phyloP scores from a whole-genome alignment of 2,888 invertebrate species.

The Gastracanthus pulcherrimus region DNA sequence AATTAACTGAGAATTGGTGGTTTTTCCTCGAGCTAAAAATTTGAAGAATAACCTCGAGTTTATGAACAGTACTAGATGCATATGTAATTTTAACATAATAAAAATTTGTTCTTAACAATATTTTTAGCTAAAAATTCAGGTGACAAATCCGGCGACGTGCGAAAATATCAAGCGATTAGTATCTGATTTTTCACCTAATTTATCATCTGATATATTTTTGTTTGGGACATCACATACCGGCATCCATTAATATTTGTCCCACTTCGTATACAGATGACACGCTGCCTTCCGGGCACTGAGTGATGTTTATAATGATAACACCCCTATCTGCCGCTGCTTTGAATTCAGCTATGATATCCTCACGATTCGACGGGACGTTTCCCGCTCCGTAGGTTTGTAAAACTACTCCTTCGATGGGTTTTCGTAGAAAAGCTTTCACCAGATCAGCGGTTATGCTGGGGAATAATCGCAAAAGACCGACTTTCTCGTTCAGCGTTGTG shows the following conservation, averaged over 20 bases:
- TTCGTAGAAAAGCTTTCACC: slow-evolving; percentile 84
- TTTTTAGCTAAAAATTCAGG: neutral
- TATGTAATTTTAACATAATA: too few relatives aligned
- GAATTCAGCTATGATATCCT: slow-evolving; percentile 88
- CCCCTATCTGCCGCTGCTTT: slow-evolving; percentile 86
- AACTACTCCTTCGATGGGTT: slow-evolving; percentile 91
- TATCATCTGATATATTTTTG: too few relatives aligned
- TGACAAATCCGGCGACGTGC: neutral
- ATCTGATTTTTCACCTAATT: too few relatives aligned
- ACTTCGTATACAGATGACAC: slow-evolving; percentile 91
- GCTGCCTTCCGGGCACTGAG: slow-evolving; percentile 91
- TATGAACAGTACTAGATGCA: too few relatives aligned
- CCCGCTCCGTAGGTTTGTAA: slow-evolving; percentile 96
- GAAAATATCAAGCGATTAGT: too few relatives aligned
- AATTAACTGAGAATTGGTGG: too few relatives aligned
- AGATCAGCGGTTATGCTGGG: slow-evolving; percentile 93
- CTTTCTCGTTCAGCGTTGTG: slow-evolving; percentile 88
- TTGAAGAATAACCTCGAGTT: too few relatives aligned
- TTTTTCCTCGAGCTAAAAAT: too few relatives aligned
- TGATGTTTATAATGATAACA: slow-evolving; percentile 93
- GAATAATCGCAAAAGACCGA: slow-evolving; percentile 91
- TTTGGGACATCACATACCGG: slow-evolving; percentile 69
- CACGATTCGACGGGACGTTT: slow-evolving; percentile 91
- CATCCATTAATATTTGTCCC: slow-evolving; percentile 80
- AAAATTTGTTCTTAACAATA: too few relatives aligned